Base-by-base conservation (phyloP, 2,797 vertebrate genomes). In the Phataginus tetradactyla region DNA sequence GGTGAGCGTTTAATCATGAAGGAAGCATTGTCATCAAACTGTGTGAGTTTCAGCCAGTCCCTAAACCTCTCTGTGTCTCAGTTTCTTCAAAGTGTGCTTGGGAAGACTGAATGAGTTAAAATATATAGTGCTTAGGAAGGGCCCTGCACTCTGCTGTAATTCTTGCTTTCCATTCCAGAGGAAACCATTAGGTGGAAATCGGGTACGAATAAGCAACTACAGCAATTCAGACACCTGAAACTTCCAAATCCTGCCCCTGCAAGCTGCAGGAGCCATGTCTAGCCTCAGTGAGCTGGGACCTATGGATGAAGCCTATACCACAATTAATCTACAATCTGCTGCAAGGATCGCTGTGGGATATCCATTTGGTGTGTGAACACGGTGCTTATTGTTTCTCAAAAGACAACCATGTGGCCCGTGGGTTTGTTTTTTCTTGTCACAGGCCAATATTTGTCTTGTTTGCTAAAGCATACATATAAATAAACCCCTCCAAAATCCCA, bases 361-460 rank as follows among this genome's bases (percentile, higher is more conserved):
- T 55, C 57, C 20, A 8, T 37, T 63, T 17, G 29, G 57, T 49
- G 7, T 75, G 12, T 64, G 53, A 53, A 59, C 25, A 5, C 20
- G 5, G 75, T 20, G 53, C 42, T 94, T 57, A 78, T 18, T 84
- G 42, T 92, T 90, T 92, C 75, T 87, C 32, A 79, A 34, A 95
- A 83, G 61, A 32, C 10, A 90, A 66, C 64, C 37, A 32, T 23
- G 55, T 29, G 49, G 39, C 49, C 34, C 42, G 17, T 78, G 57
- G 32, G 4, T 69, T 75, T 91, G 42, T 74, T 66, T 37, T 74
- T 87, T 57, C 51, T 72, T 84, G 61, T 45, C 20, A 53, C 4
- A 64, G 93, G 68, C 53, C 37, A 80, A 45, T 63, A 55, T 89
- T 77, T 55, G 32, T 25, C 53, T 94, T 13, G 0, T 78, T 81